Conservation (phyloP, 2,888 invertebrate species). For the Disparrhopalites patrizii region DNA sequence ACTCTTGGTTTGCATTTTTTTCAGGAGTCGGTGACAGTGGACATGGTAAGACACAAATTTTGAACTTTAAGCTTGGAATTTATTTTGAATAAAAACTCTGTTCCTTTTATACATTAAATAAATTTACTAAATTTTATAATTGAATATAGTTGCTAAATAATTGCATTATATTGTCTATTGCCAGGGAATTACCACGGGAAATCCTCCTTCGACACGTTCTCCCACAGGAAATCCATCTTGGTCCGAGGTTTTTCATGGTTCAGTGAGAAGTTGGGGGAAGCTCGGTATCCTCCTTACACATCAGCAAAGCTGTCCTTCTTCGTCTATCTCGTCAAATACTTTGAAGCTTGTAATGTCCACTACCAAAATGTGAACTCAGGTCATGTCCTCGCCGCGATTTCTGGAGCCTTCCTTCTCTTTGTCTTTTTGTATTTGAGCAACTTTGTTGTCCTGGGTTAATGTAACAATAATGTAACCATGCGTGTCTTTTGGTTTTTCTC, state of each 20-base stretch:
- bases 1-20: conserved; percentile 1
- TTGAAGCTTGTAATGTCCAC: conserved; percentile 10
- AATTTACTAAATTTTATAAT: background rate
- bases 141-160: background rate
- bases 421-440: conserved; percentile 8
- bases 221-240: conserved; percentile 71
- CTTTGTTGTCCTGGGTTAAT: background rate
- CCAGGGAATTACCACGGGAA: conserved; percentile 77
- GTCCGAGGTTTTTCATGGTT: conserved; percentile 33
- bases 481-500: background rate
- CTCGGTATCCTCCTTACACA: conserved; percentile 73
- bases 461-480: background rate
- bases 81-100: conserved; percentile 1
- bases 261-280: conserved; percentile 40
- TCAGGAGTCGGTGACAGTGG: conserved; percentile 22
- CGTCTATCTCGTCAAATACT: conserved; percentile 30
- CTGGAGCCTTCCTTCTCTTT: conserved; percentile 9
- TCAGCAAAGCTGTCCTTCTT: conserved; percentile 67
- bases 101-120: background rate
- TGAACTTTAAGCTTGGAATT: background rate
- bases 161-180: background rate
- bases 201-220: conserved; percentile 84
- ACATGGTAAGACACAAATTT: conserved; percentile 14
- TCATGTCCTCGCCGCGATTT: background rate
- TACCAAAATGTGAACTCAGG: background rate